These are phyloP conservation scores for Ornithoptera alexandrae DNA, from an alignment of 2,888 invertebrate species.

Conservation along the genomic window DNA sequence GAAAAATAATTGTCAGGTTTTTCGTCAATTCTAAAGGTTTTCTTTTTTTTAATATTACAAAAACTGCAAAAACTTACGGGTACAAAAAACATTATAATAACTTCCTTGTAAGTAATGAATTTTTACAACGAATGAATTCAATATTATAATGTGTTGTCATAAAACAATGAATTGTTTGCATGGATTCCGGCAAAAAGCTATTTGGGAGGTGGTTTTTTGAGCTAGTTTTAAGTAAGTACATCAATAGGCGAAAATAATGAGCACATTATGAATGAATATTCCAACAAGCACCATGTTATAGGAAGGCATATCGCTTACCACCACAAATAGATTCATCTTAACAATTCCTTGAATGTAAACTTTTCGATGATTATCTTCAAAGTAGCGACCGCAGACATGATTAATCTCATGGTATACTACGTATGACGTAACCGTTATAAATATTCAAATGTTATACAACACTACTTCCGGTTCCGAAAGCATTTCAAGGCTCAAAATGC, in stretches of 20 bases:
- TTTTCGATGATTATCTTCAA: background rate
- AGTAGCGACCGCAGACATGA: background rate
- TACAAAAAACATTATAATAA: background rate
- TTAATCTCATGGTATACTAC: slow-evolving; percentile 2
- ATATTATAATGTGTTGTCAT: background rate
- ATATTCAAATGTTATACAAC: slow-evolving; percentile 19
- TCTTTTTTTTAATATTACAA: background rate
- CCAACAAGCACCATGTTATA: too few relatives aligned
- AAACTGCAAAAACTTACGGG: background rate
- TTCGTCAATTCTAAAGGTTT: background rate
- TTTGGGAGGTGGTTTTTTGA: too few relatives aligned
- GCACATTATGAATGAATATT: too few relatives aligned
- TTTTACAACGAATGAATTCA: slow-evolving; percentile 2
- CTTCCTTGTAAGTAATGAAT: slow-evolving; percentile 1
- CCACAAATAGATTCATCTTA: too few relatives aligned
- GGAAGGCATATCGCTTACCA: too few relatives aligned
- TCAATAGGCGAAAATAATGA: too few relatives aligned
- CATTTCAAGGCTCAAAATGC: background rate
- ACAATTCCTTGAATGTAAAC: background rate
- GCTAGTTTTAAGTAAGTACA: too few relatives aligned
- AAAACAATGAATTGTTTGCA: background rate
- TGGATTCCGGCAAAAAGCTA: too few relatives aligned
- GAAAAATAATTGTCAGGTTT: slow-evolving; percentile 1
- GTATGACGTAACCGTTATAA: slow-evolving; percentile 5
- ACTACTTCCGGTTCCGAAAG: slow-evolving; percentile 14